phyloP scores from a whole-genome alignment of 2,888 invertebrate species.

The Platycheirus albimanus region DNA sequence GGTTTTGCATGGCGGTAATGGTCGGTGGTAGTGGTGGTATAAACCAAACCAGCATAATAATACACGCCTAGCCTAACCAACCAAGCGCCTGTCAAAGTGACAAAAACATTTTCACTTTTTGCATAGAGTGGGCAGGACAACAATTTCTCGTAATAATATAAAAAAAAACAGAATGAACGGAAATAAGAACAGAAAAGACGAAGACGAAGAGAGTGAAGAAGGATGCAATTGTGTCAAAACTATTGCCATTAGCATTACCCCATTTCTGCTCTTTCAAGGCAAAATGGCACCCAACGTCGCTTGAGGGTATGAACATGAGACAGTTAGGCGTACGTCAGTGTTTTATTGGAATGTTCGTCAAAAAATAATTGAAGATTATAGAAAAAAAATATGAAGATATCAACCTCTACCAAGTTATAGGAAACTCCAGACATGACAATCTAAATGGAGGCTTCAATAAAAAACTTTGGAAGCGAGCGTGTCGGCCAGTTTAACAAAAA shows the following conservation, averaged over 20 bases:
- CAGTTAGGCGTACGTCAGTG: not conserved
- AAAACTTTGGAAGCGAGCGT: too few species aligned
- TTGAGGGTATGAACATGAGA: not conserved
- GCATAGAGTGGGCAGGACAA: slow-evolving; percentile 21
- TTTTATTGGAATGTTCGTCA: not conserved
- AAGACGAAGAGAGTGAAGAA: slow-evolving; percentile 25
- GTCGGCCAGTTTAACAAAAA: too few species aligned
- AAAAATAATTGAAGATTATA: too few species aligned
- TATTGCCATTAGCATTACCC: slow-evolving; percentile 73
- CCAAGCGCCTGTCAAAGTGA: slow-evolving; percentile 70
- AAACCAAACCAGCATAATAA: slow-evolving; percentile 59
- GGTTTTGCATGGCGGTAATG: slow-evolving; percentile 69
- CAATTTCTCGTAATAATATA: too few species aligned
- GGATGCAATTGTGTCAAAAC: slow-evolving; percentile 73
- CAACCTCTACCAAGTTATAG: too few species aligned
- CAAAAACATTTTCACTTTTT: slow-evolving; percentile 73
- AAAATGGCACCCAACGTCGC: slow-evolving; percentile 29
- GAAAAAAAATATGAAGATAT: too few species aligned
- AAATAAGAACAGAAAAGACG: slow-evolving; percentile 30
- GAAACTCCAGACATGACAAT: too few species aligned
- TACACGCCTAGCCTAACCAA: slow-evolving; percentile 62
- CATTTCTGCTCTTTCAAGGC: slow-evolving; percentile 38
- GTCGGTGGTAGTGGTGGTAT: slow-evolving; percentile 44
- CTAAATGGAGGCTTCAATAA: too few species aligned
- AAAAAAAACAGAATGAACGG: not conserved